Base-by-base conservation (phyloP, 2,113 vertebrate species). In the Ictidomys tridecemlineatus region DNA sequence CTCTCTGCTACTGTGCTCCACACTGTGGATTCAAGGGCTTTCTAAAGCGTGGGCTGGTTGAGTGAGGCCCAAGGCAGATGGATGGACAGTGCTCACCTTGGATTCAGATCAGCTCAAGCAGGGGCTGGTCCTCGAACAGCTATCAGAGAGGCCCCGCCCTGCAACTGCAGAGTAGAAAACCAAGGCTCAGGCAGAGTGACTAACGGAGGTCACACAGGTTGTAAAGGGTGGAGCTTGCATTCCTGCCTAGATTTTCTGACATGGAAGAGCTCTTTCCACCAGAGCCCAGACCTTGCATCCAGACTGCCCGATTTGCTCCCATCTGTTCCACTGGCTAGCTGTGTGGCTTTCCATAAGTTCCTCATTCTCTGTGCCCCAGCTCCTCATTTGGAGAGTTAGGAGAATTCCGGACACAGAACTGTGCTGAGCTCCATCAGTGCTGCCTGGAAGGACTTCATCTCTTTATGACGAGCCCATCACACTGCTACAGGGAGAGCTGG, bases 71-170 rank as follows among this genome's bases (percentile, higher is more conserved):
- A 5, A 4, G 20, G 28, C 48, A n/a, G 51, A 14, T 22, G 61
- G 26, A 4, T 1, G 7, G 24, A 8, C 4, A 3, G 51, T 1
- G 1, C 74, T 73, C 53, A 1, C 26, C 42, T 22, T 1, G 16
- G 72, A 17, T 53, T 30, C 39, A 37, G 24, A 37, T 58, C 56
- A 10, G 61, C 61, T 9, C 20, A 1, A 2, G 18, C 20, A 58
- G 58, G 58, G 67, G 32, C 48, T 37, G 14, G 17, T 48, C 69
- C n/a, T 17, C 39, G 14, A 1, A 17, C 18, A 63, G 13, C 13
- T 61, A 73, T 34, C 74, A 34, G n/a, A 42, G 20, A 65, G 51
- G 22, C 56, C n/a, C 18, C 17, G 24, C 51, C 89, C 28, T 67
- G 53, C 34, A 13, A 6, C 0, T 0, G 4, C 20, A 28, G 30